Evolutionary conservation across 92 coral and sea anemone species (phyloP), one percentile per base, ranked within the genome.

Genomic region (Paramuricea clavata): DNA sequence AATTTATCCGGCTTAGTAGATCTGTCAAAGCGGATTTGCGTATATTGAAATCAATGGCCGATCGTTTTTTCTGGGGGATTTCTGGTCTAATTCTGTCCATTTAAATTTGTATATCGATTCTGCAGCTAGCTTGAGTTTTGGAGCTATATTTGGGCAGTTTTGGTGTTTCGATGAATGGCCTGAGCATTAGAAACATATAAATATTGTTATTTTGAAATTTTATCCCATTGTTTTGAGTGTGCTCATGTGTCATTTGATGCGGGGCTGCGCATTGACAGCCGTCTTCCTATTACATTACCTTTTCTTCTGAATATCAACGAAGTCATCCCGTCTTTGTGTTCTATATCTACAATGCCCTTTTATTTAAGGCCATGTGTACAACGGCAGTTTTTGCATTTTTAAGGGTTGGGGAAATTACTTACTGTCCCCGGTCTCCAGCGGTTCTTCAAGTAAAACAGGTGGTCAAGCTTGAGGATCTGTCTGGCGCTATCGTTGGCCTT

Each of bases 121-220:
- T 0, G 86, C 90, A 9, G 52, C 69, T 32, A 34, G 89, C 19
- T 56, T 56, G 17, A 90, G 90, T 17, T 85, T 73, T 49, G 91
- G 91, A 5, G 71, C 91, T 2, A 78, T 89, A 64, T 74, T 85
- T 60, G 73, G 80, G 12, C 59, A 41, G 3, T 47, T 49, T 2
- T 85, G 92, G 92, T 69, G 86, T 32, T 89, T 75, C 32, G 92
- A 89, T 65, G 68, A 34, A 77, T 89, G 89, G 77, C 89, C 93
- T 0, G 86, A 68, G 0, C 12, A 44, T 3, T 90, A 91, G 89
- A 86, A 39, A 57, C 33, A 60, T 1, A 0, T 50, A 1, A 54
- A 72, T 32, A 91, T 87, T 87, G 44, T 81, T 60, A 36, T 91
- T 22, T 83, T 91, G 25, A 89, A 82, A 33, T 47, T 89, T 68